Base-by-base conservation (phyloP, 2,888 invertebrate species). In the Habrosyne pyritoides region DNA sequence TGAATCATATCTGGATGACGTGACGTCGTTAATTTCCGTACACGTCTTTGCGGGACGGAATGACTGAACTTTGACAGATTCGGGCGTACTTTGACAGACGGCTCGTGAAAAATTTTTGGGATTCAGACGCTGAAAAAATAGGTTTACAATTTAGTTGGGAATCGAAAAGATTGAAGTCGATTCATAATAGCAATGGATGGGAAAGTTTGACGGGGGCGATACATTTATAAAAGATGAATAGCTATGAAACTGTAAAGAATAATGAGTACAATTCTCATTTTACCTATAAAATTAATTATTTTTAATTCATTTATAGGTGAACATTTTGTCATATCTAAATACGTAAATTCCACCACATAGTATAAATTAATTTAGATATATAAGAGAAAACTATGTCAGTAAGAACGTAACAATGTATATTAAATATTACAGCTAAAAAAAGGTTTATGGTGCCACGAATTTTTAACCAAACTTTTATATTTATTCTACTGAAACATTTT, bases 21-120 rank as follows among this genome's bases (percentile, higher is more conserved):
- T 82, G 77, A 75, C 73, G 81, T 81, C 86, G 82, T 85, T 81
- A 84, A 82, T 85, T 79, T 75, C 64, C 66, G 64, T 62, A 67
- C 67, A 60, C 71, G 73, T 73, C 77, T 78, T 75, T 58, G 57
- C 56, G 56, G 65, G 64, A 64, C 61, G 64, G 61, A 61, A 53
- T 64, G 64, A 52, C 68, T 67, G 68, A 71, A 75, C 70, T 75
- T 73, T 75, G 80, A 78, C 81, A 78, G 76, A 75, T 78, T 78
- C 61, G 61, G 73, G 73, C 57, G n/a, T n/a, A 75, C 70, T 75
- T 73, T 75, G 80, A 78, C 81, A 78, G 76, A 75, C 57, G 61
- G 69, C 54, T 60, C 59, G 57, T 74, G 76, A 77, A 71, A 78
- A 71, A 77, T 72, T 66, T 60, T 54, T 47, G 49, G 51, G 50